phyloP scores from a whole-genome alignment of 2,888 invertebrate genomes.

The Hoplodrina blanda region DNA sequence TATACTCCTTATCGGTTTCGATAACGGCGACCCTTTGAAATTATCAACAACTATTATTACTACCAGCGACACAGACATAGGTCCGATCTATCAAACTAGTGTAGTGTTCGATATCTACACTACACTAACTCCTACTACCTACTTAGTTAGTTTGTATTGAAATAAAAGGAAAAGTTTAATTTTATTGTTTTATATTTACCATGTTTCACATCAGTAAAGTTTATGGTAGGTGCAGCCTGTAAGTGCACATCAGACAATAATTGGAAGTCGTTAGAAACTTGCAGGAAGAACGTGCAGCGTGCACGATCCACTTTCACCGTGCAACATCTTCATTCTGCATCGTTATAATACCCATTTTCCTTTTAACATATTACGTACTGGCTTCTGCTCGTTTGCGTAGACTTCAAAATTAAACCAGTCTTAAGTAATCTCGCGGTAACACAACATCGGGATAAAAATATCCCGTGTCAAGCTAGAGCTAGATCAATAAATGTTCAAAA shows the following conservation, averaged over 20 bases:
- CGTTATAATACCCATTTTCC: constrained; percentile 36
- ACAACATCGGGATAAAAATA: too few species aligned
- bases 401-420: too few species aligned
- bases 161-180: neutral
- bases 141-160: neutral
- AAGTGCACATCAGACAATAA: constrained; percentile 31
- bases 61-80: too few species aligned
- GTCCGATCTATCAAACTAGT: too few species aligned
- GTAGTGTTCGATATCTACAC: too few species aligned
- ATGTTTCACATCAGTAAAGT: constrained; percentile 1
- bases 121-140: neutral
- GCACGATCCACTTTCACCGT: constrained; percentile 58
- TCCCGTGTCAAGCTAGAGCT: too few species aligned
- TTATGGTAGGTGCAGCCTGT: neutral
- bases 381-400: too few species aligned
- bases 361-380: constrained; percentile 19
- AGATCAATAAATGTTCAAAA: too few species aligned
- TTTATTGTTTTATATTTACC: neutral
- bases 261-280: constrained; percentile 57
- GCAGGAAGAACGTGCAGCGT: constrained; percentile 59
- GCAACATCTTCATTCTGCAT: constrained; percentile 51
- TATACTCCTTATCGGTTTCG: too few species aligned
- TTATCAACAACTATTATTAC: too few species aligned
- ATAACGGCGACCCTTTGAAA: too few species aligned
- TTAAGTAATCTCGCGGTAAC: too few species aligned